A percentile compares a stretch with the other conserved stretches of the same genome.
These are phyloP conservation scores for Stegana nigrithorax DNA, from an alignment of 2,888 invertebrate species.

Conservation along the genomic window DNA sequence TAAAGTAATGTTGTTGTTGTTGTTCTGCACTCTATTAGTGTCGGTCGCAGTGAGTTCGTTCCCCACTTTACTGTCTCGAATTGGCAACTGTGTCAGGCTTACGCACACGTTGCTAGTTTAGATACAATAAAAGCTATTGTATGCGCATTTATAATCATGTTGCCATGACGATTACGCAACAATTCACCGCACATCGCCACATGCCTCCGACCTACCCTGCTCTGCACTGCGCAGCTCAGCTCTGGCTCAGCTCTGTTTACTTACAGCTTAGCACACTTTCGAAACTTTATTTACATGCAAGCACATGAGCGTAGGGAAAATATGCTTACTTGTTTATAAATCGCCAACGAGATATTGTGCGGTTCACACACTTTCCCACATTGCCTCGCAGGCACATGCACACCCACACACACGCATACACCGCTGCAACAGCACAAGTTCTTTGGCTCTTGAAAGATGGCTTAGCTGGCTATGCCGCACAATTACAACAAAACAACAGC, in stretches of 20 bases:
- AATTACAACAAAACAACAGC: too few relatives aligned
- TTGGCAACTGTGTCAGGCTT: conserved; percentile 1
- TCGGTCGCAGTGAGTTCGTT: not conserved
- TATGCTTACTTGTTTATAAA: conserved; percentile 39
- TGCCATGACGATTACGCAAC: too few relatives aligned
- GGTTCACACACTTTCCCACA: conserved; percentile 4
- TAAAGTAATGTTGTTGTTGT: too few relatives aligned
- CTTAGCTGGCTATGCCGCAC: too few relatives aligned
- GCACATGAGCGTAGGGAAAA: conserved; percentile 25
- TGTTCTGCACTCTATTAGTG: conserved; percentile 11
- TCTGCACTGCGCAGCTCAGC: too few relatives aligned
- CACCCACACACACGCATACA: not conserved
- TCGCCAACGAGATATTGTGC: conserved; percentile 30
- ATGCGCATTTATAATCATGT: conserved; percentile 20
- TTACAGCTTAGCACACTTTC: too few relatives aligned
- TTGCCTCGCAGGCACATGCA: not conserved
- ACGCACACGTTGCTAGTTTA: not conserved
- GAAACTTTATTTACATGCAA: too few relatives aligned
- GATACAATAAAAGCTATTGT: conserved; percentile 24
- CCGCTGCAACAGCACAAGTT: not conserved
- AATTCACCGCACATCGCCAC: too few relatives aligned
- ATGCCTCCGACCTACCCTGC: too few relatives aligned
- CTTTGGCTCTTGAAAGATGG: not conserved
- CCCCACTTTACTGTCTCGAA: not conserved
- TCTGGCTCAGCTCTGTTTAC: too few relatives aligned